A percentile compares a stretch with the other conserved stretches of the same genome.
Conservation (phyloP, 2,113 vertebrate genomes). For the Andinoacara biseriatus region DNA sequence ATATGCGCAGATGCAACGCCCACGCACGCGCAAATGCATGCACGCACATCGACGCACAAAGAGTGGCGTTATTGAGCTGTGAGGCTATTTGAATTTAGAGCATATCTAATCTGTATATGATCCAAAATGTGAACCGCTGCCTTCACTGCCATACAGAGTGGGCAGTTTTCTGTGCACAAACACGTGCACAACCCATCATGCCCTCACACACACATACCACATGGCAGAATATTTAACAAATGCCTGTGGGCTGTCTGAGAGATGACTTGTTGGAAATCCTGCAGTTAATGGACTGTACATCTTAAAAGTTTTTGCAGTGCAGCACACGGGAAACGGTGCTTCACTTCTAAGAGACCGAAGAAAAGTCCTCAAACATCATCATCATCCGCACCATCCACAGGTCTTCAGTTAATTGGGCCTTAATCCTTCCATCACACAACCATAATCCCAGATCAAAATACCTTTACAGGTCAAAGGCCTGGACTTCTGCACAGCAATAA, state of each 20-base stretch:
- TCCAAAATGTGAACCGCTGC: constrained; percentile 37
- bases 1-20: constrained; percentile 1
- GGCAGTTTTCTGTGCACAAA: constrained; percentile 28
- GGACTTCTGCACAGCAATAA: constrained; percentile 29
- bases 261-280: constrained; percentile 45
- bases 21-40: neutral
- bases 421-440: constrained; percentile 63
- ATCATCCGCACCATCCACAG: constrained; percentile 50
- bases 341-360: constrained; percentile 19
- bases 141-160: constrained; percentile 15
- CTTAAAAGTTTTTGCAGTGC: constrained; percentile 41
- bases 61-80: constrained; percentile 33
- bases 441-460: constrained; percentile 61
- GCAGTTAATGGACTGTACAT: constrained; percentile 45
- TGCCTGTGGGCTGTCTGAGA: constrained; percentile 29
- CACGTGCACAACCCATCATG: neutral
- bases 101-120: constrained; percentile 58
- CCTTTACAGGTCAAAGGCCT: constrained; percentile 42
- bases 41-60: neutral
- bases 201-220: neutral
- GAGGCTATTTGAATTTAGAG: constrained; percentile 55
- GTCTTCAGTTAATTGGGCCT: constrained; percentile 57
- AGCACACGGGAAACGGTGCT: neutral
- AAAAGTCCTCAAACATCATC: constrained; percentile 51
- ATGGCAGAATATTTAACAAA: constrained; percentile 28